Percentiles rank a stretch among this genome's conserved stretches.
These are phyloP conservation scores for Dyspetes luteomarginatus DNA, from an alignment of 2,888 invertebrate species.

Conservation along the genomic window DNA sequence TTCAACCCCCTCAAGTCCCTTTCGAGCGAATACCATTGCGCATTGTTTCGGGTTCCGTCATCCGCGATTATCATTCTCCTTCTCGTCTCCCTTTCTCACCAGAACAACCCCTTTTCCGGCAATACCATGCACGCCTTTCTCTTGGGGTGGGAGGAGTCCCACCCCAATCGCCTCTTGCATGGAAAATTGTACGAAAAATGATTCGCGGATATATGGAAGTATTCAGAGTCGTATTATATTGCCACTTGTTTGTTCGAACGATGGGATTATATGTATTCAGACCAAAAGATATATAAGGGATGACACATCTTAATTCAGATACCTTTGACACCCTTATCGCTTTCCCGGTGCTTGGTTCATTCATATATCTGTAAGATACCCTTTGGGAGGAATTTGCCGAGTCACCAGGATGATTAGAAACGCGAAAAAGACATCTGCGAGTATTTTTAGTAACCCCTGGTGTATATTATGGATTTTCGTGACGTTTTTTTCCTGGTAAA, in stretches of 20 bases:
- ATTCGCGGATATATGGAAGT: slow-evolving; percentile 9
- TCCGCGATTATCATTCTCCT: slow-evolving; percentile 75
- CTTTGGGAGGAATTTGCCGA: slow-evolving; percentile 14
- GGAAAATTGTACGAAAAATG: slow-evolving; percentile 16
- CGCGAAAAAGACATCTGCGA: neutral
- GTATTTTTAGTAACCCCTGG: neutral
- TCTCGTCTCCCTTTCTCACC: neutral
- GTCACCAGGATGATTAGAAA: slow-evolving; percentile 16
- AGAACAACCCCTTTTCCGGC: neutral
- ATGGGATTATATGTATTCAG: slow-evolving; percentile 17
- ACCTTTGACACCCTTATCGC: slow-evolving; percentile 21
- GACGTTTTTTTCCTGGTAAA: neutral
- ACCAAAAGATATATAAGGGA: slow-evolving; percentile 12
- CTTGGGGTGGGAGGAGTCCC: neutral
- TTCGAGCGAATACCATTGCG: slow-evolving; percentile 72
- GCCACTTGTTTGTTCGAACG: slow-evolving; percentile 46
- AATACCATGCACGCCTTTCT: neutral
- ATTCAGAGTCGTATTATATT: slow-evolving; percentile 12
- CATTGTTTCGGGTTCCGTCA: slow-evolving; percentile 80
- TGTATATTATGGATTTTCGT: neutral
- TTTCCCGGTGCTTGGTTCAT: neutral
- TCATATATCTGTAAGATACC: neutral
- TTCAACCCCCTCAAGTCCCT: neutral
- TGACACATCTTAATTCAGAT: slow-evolving; percentile 62
- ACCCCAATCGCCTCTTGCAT: neutral